These are phyloP conservation scores for Dolomedes plantarius DNA, from an alignment of 2,888 invertebrate species.

Conservation along the genomic window DNA sequence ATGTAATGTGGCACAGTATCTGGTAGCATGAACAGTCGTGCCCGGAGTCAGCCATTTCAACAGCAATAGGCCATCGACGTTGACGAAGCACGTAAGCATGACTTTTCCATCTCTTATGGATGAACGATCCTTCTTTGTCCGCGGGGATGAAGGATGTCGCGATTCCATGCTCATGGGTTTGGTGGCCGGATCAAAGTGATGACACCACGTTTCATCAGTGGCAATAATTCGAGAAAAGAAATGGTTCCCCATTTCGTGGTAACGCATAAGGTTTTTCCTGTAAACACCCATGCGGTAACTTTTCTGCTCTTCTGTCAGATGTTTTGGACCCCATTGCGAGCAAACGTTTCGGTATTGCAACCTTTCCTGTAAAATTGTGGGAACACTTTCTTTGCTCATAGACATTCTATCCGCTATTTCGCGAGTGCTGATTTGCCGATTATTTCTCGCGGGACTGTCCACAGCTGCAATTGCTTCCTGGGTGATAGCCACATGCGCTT, in stretches of 20 bases:
- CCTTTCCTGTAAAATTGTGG: neutral
- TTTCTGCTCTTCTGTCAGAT: neutral
- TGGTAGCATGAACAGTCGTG: no score
- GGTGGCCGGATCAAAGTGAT: neutral
- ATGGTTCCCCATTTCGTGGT: neutral
- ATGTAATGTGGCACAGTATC: no score
- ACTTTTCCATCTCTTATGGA: neutral
- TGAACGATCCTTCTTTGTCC: neutral
- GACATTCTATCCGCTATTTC: neutral
- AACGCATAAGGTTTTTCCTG: neutral
- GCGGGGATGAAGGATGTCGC: neutral
- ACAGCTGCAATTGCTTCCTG: no score
- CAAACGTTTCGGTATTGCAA: neutral
- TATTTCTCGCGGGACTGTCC: no score
- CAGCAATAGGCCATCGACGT: no score
- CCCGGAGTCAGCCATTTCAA: no score
- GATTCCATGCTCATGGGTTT: neutral
- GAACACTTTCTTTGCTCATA: neutral
- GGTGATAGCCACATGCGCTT: no score
- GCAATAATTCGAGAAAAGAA: neutral
- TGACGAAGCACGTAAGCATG: no score
- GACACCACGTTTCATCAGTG: neutral
- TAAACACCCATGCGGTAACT: neutral
- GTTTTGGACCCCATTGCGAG: neutral
- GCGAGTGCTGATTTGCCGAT: neutral